These are phyloP conservation scores for Pogonus chalceus DNA, from an alignment of 1,140 invertebrate genomes.

Conservation along the genomic window DNA sequence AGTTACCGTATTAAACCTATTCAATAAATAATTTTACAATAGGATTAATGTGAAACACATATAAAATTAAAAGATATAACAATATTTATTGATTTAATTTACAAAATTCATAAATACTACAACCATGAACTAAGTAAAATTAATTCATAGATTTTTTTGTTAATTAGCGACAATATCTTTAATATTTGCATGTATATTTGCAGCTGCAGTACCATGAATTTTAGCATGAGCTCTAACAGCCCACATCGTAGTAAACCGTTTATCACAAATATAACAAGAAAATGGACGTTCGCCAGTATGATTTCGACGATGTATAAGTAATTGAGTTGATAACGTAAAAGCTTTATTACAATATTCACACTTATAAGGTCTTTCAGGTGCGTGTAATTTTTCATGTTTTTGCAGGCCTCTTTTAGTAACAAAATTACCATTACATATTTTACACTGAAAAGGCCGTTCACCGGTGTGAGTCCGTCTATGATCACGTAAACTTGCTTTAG, in stretches of 20 bases:
- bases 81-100: no score
- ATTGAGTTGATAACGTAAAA: slow-evolving; percentile 35
- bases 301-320: slow-evolving; percentile 34
- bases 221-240: slow-evolving; percentile 16
- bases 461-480: slow-evolving; percentile 29
- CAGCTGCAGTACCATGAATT: slow-evolving; percentile 13
- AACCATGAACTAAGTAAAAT: no score
- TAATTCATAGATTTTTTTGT: no score
- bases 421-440: slow-evolving; percentile 24
- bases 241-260: slow-evolving; percentile 20
- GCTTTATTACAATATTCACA: slow-evolving; percentile 44
- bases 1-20: no score
- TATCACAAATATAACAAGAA: slow-evolving; percentile 21
- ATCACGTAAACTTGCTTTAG: slow-evolving; percentile 21
- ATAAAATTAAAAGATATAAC: no score
- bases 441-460: slow-evolving; percentile 44
- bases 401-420: slow-evolving; percentile 30
- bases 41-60: no score
- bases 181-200: background rate
- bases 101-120: no score
- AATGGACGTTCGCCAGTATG: slow-evolving; percentile 32
- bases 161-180: no score
- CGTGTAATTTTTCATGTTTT: slow-evolving; percentile 38
- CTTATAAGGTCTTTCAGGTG: slow-evolving; percentile 40
- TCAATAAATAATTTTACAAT: no score